These are phyloP conservation scores for Eubasilissa regina DNA, from an alignment of 1,140 invertebrate species.

Conservation along the genomic window DNA sequence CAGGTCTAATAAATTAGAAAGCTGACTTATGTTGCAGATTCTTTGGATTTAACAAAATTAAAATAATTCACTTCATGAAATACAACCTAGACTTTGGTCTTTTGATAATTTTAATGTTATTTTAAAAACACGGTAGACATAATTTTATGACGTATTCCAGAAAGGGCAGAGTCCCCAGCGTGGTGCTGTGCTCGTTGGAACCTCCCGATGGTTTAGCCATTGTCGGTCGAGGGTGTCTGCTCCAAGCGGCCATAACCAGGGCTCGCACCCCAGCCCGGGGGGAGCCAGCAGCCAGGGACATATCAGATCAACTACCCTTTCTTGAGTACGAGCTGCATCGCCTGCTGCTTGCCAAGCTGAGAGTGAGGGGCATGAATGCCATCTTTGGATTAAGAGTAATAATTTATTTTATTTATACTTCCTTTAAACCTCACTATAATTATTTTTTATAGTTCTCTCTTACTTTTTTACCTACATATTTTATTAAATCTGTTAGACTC, in stretches of 20 bases:
- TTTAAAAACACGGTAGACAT: not conserved
- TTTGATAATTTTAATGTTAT: no score
- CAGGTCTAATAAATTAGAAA: no score
- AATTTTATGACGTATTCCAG: slow-evolving; percentile 69
- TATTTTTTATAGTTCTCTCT: no score
- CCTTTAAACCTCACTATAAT: no score
- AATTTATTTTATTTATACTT: not conserved
- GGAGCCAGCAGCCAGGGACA: slow-evolving; percentile 93
- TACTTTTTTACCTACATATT: no score
- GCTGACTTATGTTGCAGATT: no score
- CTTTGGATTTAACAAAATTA: no score
- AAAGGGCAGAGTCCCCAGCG: slow-evolving; percentile 89
- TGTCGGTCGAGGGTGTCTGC: slow-evolving; percentile 83
- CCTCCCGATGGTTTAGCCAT: slow-evolving; percentile 82
- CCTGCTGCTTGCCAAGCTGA: slow-evolving; percentile 91
- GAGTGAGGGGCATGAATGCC: slow-evolving; percentile 95
- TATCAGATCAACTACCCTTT: slow-evolving; percentile 94
- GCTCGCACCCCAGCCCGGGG: slow-evolving; percentile 85
- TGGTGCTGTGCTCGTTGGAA: slow-evolving; percentile 92
- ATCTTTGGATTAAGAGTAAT: slow-evolving; percentile 85
- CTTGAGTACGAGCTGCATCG: slow-evolving; percentile 96
- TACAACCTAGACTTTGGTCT: no score
- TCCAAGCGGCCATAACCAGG: slow-evolving; percentile 86
- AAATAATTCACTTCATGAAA: no score
- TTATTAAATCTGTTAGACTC: no score